Percentiles rank a stretch among this genome's conserved stretches.
Conservation (phyloP, 2,797 vertebrate species). For the Glyptemys insculpta region DNA sequence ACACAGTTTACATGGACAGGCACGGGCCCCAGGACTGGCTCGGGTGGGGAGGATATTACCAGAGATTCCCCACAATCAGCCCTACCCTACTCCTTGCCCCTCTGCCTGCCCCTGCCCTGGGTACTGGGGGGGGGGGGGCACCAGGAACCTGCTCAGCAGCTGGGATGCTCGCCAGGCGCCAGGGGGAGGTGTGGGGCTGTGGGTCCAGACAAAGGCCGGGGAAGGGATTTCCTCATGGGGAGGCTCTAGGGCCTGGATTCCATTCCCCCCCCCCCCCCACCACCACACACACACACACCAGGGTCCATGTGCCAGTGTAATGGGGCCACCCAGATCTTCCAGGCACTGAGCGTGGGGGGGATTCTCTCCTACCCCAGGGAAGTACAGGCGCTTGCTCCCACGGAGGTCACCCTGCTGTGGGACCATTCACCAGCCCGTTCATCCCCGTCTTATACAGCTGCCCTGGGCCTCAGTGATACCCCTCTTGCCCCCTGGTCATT, state of each 20-base stretch:
- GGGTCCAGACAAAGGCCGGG: neutral
- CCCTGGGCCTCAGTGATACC: neutral
- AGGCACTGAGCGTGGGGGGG: neutral
- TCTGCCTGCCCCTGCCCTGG: neutral
- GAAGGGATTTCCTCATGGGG: neutral
- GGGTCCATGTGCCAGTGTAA: neutral
- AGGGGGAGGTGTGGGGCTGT: neutral
- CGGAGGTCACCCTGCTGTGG: neutral
- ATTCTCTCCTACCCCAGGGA: neutral
- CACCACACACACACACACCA: neutral
- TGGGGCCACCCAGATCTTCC: neutral
- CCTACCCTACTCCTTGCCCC: too few relatives aligned
- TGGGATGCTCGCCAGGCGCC: fast-evolving
- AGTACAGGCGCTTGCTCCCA: fast-evolving
- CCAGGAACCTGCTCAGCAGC: neutral
- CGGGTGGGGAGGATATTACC: too few relatives aligned
- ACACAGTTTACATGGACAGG: neutral
- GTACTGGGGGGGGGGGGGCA: too few relatives aligned
- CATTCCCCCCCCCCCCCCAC: too few relatives aligned
- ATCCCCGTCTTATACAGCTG: neutral
- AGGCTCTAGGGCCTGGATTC: neutral
- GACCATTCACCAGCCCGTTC: neutral
- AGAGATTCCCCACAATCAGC: neutral
- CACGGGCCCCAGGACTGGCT: too few relatives aligned
- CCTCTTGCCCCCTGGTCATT: neutral